Percentiles rank a stretch among this genome's conserved stretches.
These are phyloP conservation scores for Caligus rogercresseyi DNA, from an alignment of 1,140 invertebrate species.

Conservation along the genomic window DNA sequence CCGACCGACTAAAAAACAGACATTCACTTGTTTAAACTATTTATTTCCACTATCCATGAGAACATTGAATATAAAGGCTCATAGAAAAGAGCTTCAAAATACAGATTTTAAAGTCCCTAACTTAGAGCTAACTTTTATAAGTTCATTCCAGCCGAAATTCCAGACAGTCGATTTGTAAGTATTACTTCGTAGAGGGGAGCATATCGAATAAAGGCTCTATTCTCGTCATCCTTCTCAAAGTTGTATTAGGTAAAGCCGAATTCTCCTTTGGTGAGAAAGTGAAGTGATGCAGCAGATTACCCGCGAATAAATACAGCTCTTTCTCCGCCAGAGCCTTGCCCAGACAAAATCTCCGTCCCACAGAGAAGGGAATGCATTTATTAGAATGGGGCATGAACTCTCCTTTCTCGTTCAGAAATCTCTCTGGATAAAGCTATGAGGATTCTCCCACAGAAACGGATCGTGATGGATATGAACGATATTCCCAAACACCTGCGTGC, in stretches of 20 bases:
- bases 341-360: neutral
- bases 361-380: slow-evolving; percentile 1
- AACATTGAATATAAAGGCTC: no score
- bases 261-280: no score
- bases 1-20: no score
- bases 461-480: slow-evolving; percentile 31
- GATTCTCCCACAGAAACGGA: slow-evolving; percentile 21
- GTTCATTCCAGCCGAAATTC: neutral
- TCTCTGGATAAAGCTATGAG: slow-evolving; percentile 23
- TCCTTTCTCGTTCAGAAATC: slow-evolving; percentile 22
- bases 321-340: slow-evolving; percentile 6
- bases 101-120: no score
- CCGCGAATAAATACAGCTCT: slow-evolving; percentile 4
- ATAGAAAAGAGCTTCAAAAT: no score
- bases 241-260: neutral
- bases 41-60: no score
- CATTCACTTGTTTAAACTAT: no score
- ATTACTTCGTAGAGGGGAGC: slow-evolving; percentile 1
- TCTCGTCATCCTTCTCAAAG: neutral
- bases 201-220: slow-evolving; percentile 3
- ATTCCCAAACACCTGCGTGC: slow-evolving; percentile 29
- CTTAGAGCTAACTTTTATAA: neutral
- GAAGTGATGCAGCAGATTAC: no score
- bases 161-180: neutral
- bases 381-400: slow-evolving; percentile 16